Base-by-base conservation (phyloP, 2,113 vertebrate genomes). In the Leptobrachium leishanense region DNA sequence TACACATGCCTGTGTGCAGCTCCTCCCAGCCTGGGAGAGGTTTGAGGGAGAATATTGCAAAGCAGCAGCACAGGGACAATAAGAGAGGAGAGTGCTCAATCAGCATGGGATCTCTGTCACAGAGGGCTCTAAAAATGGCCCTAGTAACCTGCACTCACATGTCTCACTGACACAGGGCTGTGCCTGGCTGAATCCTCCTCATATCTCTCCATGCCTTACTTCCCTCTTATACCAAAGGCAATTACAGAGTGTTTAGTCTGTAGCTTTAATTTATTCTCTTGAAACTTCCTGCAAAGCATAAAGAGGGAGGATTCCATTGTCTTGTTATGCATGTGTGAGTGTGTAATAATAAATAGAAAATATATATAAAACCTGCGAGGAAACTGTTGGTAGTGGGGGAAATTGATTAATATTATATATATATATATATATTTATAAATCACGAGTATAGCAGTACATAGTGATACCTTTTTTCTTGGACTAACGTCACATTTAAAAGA, bases 61-160 rank as follows among this genome's bases (percentile, higher is more conserved):
- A 8, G 82, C 20, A 40, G 1, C 6, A 39, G 2, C 65, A 59
- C 85, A 75, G 81, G 72, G 65, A 81, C 84, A 74, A 74, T 46
- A 68, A 76, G 81, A 76, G 81, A 65, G 74, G 64, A 72, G 81
- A 81, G 81, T 84, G 72, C 68, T 75, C 82, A 70, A 68, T 82
- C 68, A 41, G 82, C 76, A 84, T 77, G 82, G 77, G 13, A 78
- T 79, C 75, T 75, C 80, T 82, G 74, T 82, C 77, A 75, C 66
- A 44, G 82, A 83, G 81, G 82, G 64, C 73, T 53, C 78, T 73
- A 68, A 82, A 31, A 79, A 84, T 84, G 85, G 85, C 77, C 83
- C 84, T 83, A 82, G 82, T 82, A 83, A 89, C 39, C 50, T 43
- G 53, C 73, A 76, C 72, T 79, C 66, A 82, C 79, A 77, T 75